phyloP scores from a whole-genome alignment of 2,888 invertebrate species.

The Cacoxenus indagator region DNA sequence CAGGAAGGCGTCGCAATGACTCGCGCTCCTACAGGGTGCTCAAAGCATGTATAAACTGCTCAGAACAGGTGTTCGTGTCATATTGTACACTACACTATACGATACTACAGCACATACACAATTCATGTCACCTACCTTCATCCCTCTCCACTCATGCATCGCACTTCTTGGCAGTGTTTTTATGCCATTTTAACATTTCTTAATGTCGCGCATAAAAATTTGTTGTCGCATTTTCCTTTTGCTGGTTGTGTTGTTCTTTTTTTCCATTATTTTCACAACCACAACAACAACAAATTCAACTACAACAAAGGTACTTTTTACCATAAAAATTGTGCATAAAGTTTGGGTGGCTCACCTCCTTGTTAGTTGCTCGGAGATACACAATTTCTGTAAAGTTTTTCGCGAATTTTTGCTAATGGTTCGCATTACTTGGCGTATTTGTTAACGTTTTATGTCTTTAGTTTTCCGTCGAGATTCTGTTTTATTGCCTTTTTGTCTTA shows the following conservation, averaged over 20 bases:
- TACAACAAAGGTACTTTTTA: background rate
- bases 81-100: constrained; percentile 1
- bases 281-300: background rate
- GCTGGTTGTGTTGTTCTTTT: constrained; percentile 3
- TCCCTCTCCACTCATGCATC: background rate
- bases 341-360: background rate
- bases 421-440: constrained; percentile 22
- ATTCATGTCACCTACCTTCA: background rate
- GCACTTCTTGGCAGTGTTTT: constrained; percentile 41
- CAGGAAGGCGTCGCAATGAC: background rate
- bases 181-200: constrained; percentile 59
- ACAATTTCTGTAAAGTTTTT: too few relatives aligned
- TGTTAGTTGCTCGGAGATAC: too few relatives aligned
- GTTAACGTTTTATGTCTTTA: constrained; percentile 17
- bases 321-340: background rate
- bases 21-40: background rate
- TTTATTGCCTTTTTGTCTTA: background rate
- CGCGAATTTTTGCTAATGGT: constrained; percentile 5
- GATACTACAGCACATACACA: background rate
- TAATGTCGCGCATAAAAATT: constrained; percentile 44
- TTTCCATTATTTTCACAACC: background rate
- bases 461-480: background rate
- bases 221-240: constrained; percentile 16
- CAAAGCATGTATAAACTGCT: background rate
- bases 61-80: constrained; percentile 11